Percentiles rank a stretch among this genome's conserved stretches.
These are phyloP conservation scores for Athripsodes cinereus DNA, from an alignment of 2,888 invertebrate species.

Conservation along the genomic window DNA sequence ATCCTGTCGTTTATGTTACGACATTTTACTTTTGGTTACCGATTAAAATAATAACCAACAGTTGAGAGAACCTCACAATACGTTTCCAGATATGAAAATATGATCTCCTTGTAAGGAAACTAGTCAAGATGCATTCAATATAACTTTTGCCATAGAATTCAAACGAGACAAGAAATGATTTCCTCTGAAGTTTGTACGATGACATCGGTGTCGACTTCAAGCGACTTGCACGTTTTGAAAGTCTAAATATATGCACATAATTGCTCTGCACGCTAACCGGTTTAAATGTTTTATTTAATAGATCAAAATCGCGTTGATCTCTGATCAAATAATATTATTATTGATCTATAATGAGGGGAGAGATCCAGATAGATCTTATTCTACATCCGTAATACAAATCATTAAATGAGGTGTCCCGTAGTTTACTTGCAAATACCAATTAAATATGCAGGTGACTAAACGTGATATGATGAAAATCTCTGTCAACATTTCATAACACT, in stretches of 20 bases:
- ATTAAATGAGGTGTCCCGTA: conserved; percentile 8
- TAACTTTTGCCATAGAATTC: not conserved
- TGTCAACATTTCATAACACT: conserved; percentile 12
- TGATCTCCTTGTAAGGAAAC: not conserved
- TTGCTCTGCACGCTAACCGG: not conserved
- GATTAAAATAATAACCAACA: too few relatives aligned
- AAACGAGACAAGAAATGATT: conserved; percentile 2
- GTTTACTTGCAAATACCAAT: conserved; percentile 7
- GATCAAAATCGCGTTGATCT: not conserved
- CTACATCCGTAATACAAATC: conserved; percentile 8
- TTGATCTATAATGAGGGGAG: conserved; percentile 3
- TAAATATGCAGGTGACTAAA: conserved; percentile 9
- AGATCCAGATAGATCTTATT: conserved; percentile 6
- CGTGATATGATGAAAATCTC: conserved; percentile 13
- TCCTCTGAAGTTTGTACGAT: conserved; percentile 1
- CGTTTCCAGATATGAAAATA: too few relatives aligned
- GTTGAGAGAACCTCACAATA: too few relatives aligned
- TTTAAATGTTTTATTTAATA: conserved; percentile 2
- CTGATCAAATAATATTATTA: conserved; percentile 1
- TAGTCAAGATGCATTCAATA: not conserved
- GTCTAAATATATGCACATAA: conserved; percentile 2
- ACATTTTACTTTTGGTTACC: too few relatives aligned
- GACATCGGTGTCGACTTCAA: not conserved
- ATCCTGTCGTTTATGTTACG: too few relatives aligned
- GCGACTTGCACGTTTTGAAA: not conserved